Base-by-base conservation (phyloP, 2,113 vertebrate genomes). In the Rhinolophus sinicus region DNA sequence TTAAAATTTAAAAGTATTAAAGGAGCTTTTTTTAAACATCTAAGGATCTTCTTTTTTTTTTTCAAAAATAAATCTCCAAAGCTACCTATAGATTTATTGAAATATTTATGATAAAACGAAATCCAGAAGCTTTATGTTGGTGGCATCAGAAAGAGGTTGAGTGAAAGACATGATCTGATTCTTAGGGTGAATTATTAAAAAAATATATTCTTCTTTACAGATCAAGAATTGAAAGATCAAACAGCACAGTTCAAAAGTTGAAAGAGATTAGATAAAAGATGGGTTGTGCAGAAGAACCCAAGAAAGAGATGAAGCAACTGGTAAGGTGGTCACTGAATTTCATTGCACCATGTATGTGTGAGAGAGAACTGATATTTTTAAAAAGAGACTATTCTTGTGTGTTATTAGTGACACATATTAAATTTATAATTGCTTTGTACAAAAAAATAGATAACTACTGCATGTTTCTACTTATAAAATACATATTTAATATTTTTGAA, bases 151-250 rank as follows among this genome's bases (percentile, higher is more conserved):
- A 97, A 92, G 96, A 95, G 87, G 94, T 92, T 26, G 62, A 95
- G 64, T 97, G 96, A 95, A 94, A 97, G 97, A 75, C 88, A 95
- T 88, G 97, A 92, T 83, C 92, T 89, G 95, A 95, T 93, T 97
- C 95, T 97, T 90, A 92, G 86, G 94, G 72, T 93, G 92, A 98
- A 96, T 98, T 98, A 97, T 98, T 98, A 97, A 98, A 50, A 50
- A 98, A 97, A 95, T 90, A 97, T 82, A 97, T 97, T 98, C 90
- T 98, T 95, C 89, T 96, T 96, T 96, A 95, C 38, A 98, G 96
- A 98, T 97, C 93, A 98, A 97, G 94, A 98, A 97, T 73, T 95
- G 96, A 98, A 92, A 98, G 96, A 97, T 97, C 96, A 98, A 98
- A 94, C 94, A 93, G 80, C 44, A 56, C 97, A 95, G 94, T 92